Percentiles rank a stretch among this genome's conserved stretches.
Conservation (phyloP, 2,888 invertebrate genomes). For the Ellobium chinense region DNA sequence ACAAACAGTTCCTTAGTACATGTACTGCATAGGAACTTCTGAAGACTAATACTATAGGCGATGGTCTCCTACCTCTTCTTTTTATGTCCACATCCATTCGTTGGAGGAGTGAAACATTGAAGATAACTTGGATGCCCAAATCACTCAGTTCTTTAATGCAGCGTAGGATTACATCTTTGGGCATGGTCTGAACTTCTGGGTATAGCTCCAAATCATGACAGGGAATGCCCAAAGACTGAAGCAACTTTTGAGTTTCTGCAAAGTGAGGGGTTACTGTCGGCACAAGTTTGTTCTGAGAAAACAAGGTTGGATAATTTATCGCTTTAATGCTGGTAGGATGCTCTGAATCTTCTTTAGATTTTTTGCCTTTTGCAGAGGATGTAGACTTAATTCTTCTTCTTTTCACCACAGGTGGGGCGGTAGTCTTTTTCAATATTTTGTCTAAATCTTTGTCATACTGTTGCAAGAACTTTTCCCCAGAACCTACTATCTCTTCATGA, state of each 20-base stretch:
- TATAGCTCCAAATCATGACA: constrained; percentile 26
- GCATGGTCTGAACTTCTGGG: constrained; percentile 29
- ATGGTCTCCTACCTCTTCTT: not conserved
- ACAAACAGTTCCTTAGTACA: too few relatives aligned
- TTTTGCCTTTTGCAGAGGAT: not conserved
- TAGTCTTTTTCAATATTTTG: not conserved
- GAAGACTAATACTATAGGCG: too few relatives aligned
- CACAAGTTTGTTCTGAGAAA: not conserved
- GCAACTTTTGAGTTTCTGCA: not conserved
- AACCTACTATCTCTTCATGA: not conserved
- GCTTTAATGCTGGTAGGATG: not conserved
- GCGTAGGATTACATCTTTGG: not conserved
- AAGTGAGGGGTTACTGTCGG: not conserved
- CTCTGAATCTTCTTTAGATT: not conserved
- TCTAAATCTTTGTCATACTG: constrained; percentile 19
- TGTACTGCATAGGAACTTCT: too few relatives aligned
- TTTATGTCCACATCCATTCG: not conserved
- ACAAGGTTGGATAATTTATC: not conserved
- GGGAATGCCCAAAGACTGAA: constrained; percentile 22
- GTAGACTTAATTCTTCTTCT: not conserved
- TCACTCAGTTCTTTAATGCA: constrained; percentile 18
- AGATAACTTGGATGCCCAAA: constrained; percentile 7
- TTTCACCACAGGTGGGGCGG: not conserved
- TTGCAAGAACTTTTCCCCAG: constrained; percentile 13
- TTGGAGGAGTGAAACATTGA: constrained; percentile 31